Evolutionary conservation across 1,140 invertebrate species (phyloP).

Genomic region (Aphis gossypii): DNA sequence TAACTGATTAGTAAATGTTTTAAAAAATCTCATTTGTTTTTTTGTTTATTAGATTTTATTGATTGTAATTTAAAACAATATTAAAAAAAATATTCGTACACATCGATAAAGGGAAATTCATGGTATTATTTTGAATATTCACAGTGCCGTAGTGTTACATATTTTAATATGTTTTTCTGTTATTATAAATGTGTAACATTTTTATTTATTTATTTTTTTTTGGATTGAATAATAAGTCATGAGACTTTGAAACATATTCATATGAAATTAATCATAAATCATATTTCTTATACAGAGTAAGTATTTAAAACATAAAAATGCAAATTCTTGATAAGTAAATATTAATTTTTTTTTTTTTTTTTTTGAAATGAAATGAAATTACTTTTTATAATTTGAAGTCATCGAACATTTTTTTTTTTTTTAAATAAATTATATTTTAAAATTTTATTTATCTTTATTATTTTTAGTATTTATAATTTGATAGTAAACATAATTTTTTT

Average conservation of each 20-base stretch:
- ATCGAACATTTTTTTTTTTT: not conserved
- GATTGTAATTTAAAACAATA: not conserved
- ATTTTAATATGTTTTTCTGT: not conserved
- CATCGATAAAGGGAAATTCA: not conserved
- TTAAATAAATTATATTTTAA: not conserved
- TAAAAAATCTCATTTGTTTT: not conserved
- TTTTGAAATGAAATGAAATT: too few species aligned
- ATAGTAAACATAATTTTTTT: too few species aligned
- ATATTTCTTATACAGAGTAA: too few species aligned
- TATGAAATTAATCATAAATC: too few species aligned
- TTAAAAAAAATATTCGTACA: not conserved
- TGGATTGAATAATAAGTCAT: too few species aligned
- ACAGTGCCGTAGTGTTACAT: not conserved
- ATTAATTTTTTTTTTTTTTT: too few species aligned
- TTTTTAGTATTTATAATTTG: too few species aligned
- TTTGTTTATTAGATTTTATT: not conserved
- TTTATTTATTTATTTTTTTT: not conserved
- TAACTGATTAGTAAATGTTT: not conserved
- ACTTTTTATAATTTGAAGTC: not conserved
- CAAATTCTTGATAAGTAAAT: too few species aligned
- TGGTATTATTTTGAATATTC: not conserved
- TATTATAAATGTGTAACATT: not conserved
- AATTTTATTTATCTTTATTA: not conserved
- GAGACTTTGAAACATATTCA: too few species aligned
- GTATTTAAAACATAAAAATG: too few species aligned